Percentiles rank a stretch among this genome's conserved stretches.
Evolutionary conservation across 1,140 invertebrate genomes (phyloP).

Genomic region (Eurosta solidaginis): DNA sequence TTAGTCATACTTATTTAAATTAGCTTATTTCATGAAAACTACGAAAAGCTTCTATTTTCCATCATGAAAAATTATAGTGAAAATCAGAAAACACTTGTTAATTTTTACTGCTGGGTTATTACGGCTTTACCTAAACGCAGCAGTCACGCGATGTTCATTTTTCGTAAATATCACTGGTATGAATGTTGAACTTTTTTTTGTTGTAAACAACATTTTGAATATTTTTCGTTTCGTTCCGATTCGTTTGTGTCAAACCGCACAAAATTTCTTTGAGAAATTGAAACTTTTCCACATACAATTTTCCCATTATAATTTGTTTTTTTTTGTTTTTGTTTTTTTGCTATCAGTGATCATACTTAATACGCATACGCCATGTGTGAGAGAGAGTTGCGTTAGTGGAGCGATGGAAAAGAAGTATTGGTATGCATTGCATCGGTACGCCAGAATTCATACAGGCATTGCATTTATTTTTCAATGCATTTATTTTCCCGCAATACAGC

Average conservation of each 20-base stretch:
- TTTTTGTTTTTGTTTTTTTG: too few relatives aligned
- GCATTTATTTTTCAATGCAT: not conserved
- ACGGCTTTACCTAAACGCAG: too few relatives aligned
- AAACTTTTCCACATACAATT: not conserved
- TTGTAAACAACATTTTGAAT: not conserved
- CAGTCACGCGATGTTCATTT: not conserved
- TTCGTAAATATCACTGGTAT: not conserved
- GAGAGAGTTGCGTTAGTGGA: not conserved
- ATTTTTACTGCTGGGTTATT: too few relatives aligned
- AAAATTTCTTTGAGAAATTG: slow-evolving; percentile 23
- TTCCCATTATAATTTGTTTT: not conserved
- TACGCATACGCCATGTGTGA: not conserved
- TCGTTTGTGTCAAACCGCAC: slow-evolving; percentile 17
- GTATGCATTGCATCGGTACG: not conserved
- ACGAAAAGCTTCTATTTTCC: too few relatives aligned
- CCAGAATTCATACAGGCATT: not conserved
- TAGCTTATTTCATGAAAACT: too few relatives aligned
- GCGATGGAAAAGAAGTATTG: not conserved
- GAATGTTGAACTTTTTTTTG: not conserved
- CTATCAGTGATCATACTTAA: not conserved
- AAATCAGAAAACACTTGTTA: too few relatives aligned
- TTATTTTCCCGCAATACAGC: too few relatives aligned
- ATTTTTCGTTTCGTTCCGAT: slow-evolving; percentile 1
- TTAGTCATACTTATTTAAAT: too few relatives aligned
- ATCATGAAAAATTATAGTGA: too few relatives aligned